Percentiles rank a stretch among this genome's conserved stretches.
phyloP scores from a whole-genome alignment of 1,140 invertebrate genomes.

The Lasioglossum albipes region DNA sequence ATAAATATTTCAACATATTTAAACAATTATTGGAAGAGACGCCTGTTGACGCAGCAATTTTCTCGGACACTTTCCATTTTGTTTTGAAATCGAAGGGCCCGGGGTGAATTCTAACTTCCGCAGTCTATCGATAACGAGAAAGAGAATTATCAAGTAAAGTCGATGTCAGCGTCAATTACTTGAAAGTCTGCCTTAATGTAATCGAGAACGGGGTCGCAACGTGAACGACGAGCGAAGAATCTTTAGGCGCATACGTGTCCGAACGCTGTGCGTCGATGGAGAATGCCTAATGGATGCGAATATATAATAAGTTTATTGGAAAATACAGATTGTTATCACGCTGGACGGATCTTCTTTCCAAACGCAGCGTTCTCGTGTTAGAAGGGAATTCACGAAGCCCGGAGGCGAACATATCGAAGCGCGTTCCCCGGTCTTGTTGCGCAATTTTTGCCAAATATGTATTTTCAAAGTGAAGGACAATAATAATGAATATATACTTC shows the following conservation, averaged over 20 bases:
- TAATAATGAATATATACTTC: constrained; percentile 1
- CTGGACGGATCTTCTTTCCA: background rate
- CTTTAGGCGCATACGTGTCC: background rate
- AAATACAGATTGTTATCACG: background rate
- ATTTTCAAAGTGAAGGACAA: constrained; percentile 27
- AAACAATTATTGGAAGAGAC: no score
- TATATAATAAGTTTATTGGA: constrained; percentile 10
- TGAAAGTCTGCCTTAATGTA: constrained; percentile 28
- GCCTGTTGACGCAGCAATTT: no score
- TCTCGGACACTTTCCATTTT: no score
- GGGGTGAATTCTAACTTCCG: no score
- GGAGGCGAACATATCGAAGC: background rate
- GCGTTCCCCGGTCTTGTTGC: background rate
- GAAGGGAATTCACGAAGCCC: background rate
- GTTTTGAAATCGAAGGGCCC: no score
- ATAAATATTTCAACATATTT: no score
- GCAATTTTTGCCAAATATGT: constrained; percentile 2
- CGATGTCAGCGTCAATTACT: constrained; percentile 21
- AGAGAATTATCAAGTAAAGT: constrained; percentile 3
- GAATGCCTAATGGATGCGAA: background rate
- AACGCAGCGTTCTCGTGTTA: background rate
- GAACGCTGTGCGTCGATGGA: background rate
- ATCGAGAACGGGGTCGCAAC: background rate
- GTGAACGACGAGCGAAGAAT: background rate
- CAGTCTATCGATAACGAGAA: background rate